Evolutionary conservation across 2,113 vertebrate genomes (phyloP), one percentile per base, ranked within the genome.

Genomic region (Ageneiosus marmoratus): DNA sequence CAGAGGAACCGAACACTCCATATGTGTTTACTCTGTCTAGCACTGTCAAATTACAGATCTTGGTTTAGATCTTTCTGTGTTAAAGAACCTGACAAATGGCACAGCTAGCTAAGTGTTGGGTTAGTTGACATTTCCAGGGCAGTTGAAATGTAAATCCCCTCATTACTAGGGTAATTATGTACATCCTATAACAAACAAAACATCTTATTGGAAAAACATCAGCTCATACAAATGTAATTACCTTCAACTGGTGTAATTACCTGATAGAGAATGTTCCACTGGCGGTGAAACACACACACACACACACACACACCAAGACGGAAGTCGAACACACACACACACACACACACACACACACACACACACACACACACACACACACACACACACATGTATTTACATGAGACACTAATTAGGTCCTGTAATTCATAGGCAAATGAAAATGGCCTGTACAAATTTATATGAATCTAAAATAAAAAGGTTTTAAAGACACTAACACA

Each of bases 161-260:
- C 51, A 78, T 78, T 44, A 77, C 75, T 44, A 18, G 13, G 37
- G 76, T 60, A 58, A 73, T 75, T 82, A 72, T 46, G 80, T 18
- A 63, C 44, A n/a, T 58, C 55, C 55, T 62, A 51, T 78, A 60
- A 60, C 34, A 44, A 78, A 44, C 76, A 58, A 78, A 60, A 60
- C 55, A 60, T 78, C 55, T 78, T 58, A 78, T 76, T 76, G 73
- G 50, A 76, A 55, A 76, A 76, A 76, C 73, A 76, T 29, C 29
- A 37, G 29, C 50, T 46, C 55, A 78, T 78, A 46, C 55, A 60
- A 78, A 78, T 60, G 76, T 60, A 78, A 78, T 78, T 78, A 78
- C 76, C 55, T 55, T 60, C 76, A 78, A 60, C 76, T 55, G 27
- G 76, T 44, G 76, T 78, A 78, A 78, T 78, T 78, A 78, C 76